These are phyloP conservation scores for Phoxinus dragarum DNA, from an alignment of 2,797 vertebrate genomes.

Conservation along the genomic window DNA sequence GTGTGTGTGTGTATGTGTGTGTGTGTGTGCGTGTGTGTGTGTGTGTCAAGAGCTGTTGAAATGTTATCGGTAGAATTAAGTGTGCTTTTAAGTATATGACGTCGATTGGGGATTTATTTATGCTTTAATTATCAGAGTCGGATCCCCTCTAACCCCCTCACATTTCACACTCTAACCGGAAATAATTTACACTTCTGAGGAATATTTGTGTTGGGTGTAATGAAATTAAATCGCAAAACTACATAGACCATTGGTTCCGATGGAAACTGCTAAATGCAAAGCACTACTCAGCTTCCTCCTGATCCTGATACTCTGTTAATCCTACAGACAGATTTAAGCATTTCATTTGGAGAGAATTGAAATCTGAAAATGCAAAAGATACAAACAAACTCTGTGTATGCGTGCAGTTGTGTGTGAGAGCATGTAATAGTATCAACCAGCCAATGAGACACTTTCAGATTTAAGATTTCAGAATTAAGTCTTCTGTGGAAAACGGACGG, in stretches of 20 bases:
- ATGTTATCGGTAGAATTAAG: neutral
- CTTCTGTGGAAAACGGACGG: neutral
- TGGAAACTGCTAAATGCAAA: neutral
- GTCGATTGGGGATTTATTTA: neutral
- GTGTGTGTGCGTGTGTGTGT: no score
- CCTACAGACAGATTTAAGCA: neutral
- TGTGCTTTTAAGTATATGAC: neutral
- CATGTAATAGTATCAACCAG: neutral
- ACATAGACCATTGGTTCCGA: neutral
- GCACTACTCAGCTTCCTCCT: neutral
- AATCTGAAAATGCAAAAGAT: constrained; percentile 1
- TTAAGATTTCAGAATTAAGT: neutral
- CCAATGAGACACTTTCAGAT: constrained; percentile 1
- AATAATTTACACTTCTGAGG: constrained; percentile 6
- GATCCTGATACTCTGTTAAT: neutral
- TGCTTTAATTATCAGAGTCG: no score
- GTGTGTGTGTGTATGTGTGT: no score
- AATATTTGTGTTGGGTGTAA: neutral
- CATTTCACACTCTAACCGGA: neutral
- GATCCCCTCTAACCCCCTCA: neutral
- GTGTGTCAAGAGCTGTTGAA: no score
- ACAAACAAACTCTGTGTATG: neutral
- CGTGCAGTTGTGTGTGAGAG: neutral
- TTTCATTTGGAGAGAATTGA: neutral
- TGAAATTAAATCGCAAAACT: neutral